These are phyloP conservation scores for Halocynthia aurantium DNA, from an alignment of 23 tunicate genomes.

Conservation along the genomic window DNA sequence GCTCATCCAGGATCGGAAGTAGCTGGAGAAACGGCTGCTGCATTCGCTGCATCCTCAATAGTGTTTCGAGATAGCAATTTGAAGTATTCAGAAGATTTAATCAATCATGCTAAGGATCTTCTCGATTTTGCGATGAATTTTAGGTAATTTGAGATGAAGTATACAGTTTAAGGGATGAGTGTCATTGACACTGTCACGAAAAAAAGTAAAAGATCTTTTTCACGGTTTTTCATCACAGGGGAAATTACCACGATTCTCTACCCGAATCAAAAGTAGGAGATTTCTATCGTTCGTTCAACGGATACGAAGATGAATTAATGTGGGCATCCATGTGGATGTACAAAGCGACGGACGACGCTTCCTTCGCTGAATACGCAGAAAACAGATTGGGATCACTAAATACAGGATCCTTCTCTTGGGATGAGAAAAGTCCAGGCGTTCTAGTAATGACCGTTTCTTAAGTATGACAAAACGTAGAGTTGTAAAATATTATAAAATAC, in stretches of 20 bases:
- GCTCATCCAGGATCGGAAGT: constrained; percentile 37
- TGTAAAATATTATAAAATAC: not conserved
- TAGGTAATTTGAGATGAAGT: constrained; percentile 8
- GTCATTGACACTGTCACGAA: not conserved
- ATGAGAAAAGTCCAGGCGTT: constrained; percentile 79
- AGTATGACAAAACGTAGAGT: not conserved
- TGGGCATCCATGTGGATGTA: constrained; percentile 84
- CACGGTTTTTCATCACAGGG: not conserved
- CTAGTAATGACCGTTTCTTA: constrained; percentile 35
- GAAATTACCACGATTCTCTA: constrained; percentile 8
- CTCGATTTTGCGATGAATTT: constrained; percentile 26
- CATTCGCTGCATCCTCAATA: constrained; percentile 26
- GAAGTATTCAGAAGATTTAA: not conserved
- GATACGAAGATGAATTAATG: constrained; percentile 78
- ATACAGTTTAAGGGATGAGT: not conserved
- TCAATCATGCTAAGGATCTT: constrained; percentile 20
- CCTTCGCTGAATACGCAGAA: constrained; percentile 16
- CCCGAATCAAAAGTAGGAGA: constrained; percentile 14
- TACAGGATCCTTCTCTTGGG: constrained; percentile 76
- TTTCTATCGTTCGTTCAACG: constrained; percentile 63
- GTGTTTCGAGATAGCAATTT: constrained; percentile 2
- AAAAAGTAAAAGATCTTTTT: not conserved
- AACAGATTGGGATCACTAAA: constrained; percentile 3
- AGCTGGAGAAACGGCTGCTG: constrained; percentile 44
- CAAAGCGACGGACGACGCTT: constrained; percentile 43